These are phyloP conservation scores for Heptranchias perlo DNA, from an alignment of 2,113 vertebrate species.

Conservation along the genomic window DNA sequence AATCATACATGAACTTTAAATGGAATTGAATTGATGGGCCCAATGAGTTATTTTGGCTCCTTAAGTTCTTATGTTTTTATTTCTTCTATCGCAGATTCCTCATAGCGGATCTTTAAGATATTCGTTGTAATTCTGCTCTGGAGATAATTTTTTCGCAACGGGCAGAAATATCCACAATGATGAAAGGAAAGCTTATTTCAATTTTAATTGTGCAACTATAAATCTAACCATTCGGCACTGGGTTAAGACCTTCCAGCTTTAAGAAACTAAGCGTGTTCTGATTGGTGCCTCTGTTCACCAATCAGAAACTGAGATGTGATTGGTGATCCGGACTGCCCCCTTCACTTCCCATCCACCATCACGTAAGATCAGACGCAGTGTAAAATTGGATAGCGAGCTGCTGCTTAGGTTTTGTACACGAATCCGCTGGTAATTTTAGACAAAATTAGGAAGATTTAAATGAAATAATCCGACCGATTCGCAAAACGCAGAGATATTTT, in stretches of 20 bases:
- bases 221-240: background rate
- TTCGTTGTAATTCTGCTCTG: background rate
- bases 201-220: background rate
- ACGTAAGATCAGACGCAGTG: constrained; percentile 41
- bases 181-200: background rate
- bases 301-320: constrained; percentile 46
- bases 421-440: background rate
- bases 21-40: background rate
- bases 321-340: constrained; percentile 55
- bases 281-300: constrained; percentile 78
- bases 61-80: background rate
- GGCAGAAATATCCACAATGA: background rate
- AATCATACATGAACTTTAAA: background rate
- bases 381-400: background rate
- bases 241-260: background rate
- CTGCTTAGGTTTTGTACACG: constrained; percentile 42
- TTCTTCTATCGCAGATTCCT: background rate
- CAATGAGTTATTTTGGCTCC: background rate
- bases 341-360: constrained; percentile 44
- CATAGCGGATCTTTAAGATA: background rate
- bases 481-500: background rate
- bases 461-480: background rate
- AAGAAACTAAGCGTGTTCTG: constrained; percentile 51
- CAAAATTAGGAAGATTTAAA: background rate
- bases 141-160: background rate